These are phyloP conservation scores for Ranitomeya imitator DNA, from an alignment of 2,113 vertebrate genomes.

Conservation along the genomic window DNA sequence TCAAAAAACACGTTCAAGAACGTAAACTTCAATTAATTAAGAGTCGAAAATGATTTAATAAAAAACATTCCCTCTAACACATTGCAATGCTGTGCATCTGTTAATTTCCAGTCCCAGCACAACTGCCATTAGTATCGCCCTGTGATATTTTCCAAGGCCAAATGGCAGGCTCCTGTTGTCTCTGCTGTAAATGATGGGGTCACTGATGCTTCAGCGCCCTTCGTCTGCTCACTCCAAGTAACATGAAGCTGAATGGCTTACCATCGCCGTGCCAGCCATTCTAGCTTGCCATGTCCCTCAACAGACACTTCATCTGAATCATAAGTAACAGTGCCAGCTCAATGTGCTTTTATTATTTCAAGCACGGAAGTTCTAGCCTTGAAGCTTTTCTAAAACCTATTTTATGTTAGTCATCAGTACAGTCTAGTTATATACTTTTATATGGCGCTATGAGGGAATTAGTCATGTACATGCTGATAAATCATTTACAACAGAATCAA, in stretches of 20 bases:
- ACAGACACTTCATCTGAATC: slow-evolving; percentile 17
- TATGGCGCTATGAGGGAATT: not conserved
- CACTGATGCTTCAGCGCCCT: slow-evolving; percentile 6
- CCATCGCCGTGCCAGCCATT: slow-evolving; percentile 8
- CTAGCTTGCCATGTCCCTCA: slow-evolving; percentile 8
- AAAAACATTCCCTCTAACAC: not conserved
- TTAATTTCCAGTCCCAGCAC: slow-evolving; percentile 12
- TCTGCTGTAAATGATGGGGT: slow-evolving; percentile 26
- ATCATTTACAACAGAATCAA: not conserved
- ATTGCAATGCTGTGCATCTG: slow-evolving; percentile 24
- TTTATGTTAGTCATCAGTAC: not conserved
- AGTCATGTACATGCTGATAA: not conserved
- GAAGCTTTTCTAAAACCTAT: not conserved
- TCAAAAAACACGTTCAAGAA: not conserved
- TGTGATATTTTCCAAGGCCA: slow-evolving; percentile 43
- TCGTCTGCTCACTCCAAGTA: slow-evolving; percentile 12
- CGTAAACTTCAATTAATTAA: not conserved
- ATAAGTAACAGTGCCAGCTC: not conserved
- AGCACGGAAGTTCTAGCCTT: not conserved
- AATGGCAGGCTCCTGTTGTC: slow-evolving; percentile 39
- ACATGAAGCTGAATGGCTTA: not conserved
- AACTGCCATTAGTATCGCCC: slow-evolving; percentile 27
- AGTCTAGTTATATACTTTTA: too few species aligned
- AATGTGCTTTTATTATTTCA: slow-evolving; percentile 17
- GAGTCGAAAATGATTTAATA: not conserved